These are phyloP conservation scores for Chirona hameri DNA, from an alignment of 2,888 invertebrate genomes.

Conservation along the genomic window DNA sequence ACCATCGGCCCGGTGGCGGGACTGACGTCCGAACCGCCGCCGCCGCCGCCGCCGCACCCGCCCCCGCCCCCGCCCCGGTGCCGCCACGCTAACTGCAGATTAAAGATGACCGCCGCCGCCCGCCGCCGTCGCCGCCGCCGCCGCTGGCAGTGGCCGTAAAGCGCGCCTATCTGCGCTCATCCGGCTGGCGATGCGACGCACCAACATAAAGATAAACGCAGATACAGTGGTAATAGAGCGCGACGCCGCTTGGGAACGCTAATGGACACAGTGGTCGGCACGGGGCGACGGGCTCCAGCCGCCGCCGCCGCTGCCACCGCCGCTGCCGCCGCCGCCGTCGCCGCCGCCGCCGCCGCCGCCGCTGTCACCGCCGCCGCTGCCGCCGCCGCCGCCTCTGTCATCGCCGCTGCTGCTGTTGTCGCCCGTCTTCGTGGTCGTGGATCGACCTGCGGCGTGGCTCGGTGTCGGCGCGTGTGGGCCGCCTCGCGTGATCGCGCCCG, in stretches of 20 bases:
- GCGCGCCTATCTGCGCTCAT: neutral
- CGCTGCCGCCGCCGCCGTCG: neutral
- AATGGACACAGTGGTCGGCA: constrained; percentile 4
- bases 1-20: neutral
- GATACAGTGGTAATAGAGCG: constrained; percentile 13
- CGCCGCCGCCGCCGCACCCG: neutral
- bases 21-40: neutral
- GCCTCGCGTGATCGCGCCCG: constrained; percentile 13
- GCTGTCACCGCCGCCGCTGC: neutral
- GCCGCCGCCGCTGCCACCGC: neutral
- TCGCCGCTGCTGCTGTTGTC: neutral
- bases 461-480: neutral
- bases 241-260: neutral
- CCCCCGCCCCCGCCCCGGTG: neutral
- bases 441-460: neutral
- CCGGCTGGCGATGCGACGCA: neutral
- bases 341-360: neutral
- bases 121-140: neutral
- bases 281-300: neutral
- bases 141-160: neutral
- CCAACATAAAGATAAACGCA: constrained; percentile 7
- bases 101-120: constrained; percentile 10
- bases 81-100: constrained; percentile 5
- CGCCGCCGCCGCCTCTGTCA: neutral
- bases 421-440: neutral